These are phyloP conservation scores for Escarpia spicata DNA, from an alignment of 2,888 invertebrate species.

Conservation along the genomic window DNA sequence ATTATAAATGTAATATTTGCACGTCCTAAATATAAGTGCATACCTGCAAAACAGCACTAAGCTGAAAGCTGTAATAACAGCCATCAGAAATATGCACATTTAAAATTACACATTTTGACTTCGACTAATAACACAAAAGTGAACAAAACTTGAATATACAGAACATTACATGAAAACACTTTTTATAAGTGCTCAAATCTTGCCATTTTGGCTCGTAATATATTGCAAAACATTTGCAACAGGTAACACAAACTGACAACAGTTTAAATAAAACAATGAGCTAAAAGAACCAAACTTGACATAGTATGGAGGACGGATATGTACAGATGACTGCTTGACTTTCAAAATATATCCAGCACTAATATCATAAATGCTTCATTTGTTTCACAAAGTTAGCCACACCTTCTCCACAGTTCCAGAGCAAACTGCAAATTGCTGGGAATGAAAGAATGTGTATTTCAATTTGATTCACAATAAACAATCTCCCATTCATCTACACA, in stretches of 20 bases:
- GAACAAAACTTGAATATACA: background rate
- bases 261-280: background rate
- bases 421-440: too few relatives aligned
- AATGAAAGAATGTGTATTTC: background rate
- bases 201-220: background rate
- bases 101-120: background rate
- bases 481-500: background rate
- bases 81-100: background rate
- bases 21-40: background rate
- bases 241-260: background rate
- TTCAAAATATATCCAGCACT: background rate
- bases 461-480: background rate
- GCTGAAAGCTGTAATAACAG: background rate
- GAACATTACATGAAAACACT: background rate
- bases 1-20: background rate
- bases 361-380: background rate
- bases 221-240: background rate
- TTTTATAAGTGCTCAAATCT: background rate
- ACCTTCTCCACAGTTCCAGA: background rate
- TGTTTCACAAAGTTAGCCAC: background rate
- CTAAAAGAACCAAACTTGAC: background rate
- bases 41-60: background rate
- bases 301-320: background rate
- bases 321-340: background rate
- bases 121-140: background rate